Base-by-base conservation (phyloP, 2,888 invertebrate genomes). In the Ferrisia virgata region DNA sequence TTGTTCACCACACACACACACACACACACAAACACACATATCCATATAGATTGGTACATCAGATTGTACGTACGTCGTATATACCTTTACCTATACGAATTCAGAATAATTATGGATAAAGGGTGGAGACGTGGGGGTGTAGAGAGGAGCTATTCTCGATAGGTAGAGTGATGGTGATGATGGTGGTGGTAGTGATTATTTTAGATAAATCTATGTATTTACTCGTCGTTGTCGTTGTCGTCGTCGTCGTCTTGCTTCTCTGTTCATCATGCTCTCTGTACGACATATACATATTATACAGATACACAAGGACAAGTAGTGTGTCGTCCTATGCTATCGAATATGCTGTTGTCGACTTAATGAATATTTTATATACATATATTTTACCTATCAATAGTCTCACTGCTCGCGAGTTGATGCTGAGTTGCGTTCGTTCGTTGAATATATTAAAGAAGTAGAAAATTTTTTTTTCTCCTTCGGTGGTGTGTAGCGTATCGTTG, bases 321-420 rank as follows among this genome's bases (percentile, higher is more conserved):
- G 36, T 79, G 79, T 80, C 80, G 80, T 53, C 80, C 80, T 80
- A 80, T 58, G 25, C 72, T 3, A 58, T 36, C 78, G 31, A 80
- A 80, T 80, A n/a, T n/a, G 80, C 43, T 43, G 80, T 43, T 80
- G 80, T 81, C 81, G 81, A 81, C 81, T 81, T 81, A 81, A 81
- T 58, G 81, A 81, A 81, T 81, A 81, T 43, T 64, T 64, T 64
- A 81, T 80, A n/a, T n/a, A n/a, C n/a, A n/a, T n/a, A n/a, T n/a
- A 80, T 81, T 81, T 81, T 25, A 28, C 81, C 81, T 58, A 58
- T 81, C 43, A 81, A 81, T 81, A 81, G 81, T 81, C 81, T 81
- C 22, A 31, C n/a, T n/a, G 79, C 28, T 40, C 31, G 80, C 81
- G 81, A 58, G 81, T 28, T 47, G 80, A 81, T 81, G 81, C 81